phyloP scores from a whole-genome alignment of 2,113 vertebrate genomes.

The Diphyllodes magnificus region DNA sequence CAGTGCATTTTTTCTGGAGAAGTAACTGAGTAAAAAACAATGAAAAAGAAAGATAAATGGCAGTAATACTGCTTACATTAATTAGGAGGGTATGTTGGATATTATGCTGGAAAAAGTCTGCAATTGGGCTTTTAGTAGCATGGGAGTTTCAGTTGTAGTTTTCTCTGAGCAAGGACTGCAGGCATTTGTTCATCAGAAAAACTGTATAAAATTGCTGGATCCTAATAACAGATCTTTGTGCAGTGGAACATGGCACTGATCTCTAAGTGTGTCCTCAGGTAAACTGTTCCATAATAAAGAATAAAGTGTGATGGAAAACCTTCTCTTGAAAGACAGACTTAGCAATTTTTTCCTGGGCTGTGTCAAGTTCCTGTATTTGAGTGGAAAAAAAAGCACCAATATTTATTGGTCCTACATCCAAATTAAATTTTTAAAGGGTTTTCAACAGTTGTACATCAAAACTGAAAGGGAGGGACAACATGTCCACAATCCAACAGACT shows the following conservation, averaged over 20 bases:
- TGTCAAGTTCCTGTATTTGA: not conserved
- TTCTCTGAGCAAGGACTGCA: not conserved
- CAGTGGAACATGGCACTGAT: not conserved
- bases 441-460: not conserved
- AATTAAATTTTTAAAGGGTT: not conserved
- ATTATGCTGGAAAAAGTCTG: constrained; percentile 16
- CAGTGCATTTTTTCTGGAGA: constrained; percentile 34
- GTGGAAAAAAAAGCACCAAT: not conserved
- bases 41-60: constrained; percentile 54
- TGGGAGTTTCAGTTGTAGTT: not conserved
- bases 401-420: not conserved
- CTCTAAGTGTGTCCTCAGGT: not conserved
- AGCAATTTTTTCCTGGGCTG: not conserved
- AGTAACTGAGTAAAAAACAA: constrained; percentile 43
- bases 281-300: not conserved
- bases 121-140: not conserved
- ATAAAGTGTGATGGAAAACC: not conserved
- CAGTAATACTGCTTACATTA: not conserved
- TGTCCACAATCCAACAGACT: not conserved
- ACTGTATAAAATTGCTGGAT: not conserved
- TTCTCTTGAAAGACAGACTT: not conserved
- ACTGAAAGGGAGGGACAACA: not conserved
- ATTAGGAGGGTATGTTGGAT: constrained; percentile 23
- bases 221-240: not conserved
- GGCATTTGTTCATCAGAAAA: not conserved